Percentiles rank a stretch among this genome's conserved stretches.
Conservation (phyloP, 92 coral and sea anemone genomes). For the Porites divaricata region DNA sequence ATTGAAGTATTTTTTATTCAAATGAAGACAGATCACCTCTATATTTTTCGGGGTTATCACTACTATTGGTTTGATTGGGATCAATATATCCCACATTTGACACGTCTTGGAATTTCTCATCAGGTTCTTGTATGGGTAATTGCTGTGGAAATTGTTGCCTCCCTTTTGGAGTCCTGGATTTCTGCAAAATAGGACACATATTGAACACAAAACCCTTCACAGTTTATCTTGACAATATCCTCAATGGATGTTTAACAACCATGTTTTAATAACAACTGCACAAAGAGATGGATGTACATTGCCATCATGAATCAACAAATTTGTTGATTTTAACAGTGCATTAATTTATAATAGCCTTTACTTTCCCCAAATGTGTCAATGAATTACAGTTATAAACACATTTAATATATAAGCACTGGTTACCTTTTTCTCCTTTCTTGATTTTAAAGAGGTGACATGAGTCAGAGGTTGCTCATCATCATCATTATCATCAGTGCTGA, state of each 20-base stretch:
- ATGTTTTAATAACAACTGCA: no score
- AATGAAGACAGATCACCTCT: not conserved
- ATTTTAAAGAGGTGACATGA: not conserved
- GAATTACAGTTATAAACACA: no score
- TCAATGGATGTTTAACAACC: no score
- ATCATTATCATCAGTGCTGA: constrained; percentile 45
- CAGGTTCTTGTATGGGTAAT: not conserved
- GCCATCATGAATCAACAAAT: no score
- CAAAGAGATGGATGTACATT: no score
- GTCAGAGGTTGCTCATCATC: constrained; percentile 12
- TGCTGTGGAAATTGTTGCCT: not conserved
- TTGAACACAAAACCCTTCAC: not conserved
- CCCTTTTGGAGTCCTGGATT: not conserved
- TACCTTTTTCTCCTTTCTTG: not conserved
- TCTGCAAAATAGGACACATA: not conserved
- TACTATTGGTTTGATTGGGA: constrained; percentile 14
- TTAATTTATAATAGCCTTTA: no score
- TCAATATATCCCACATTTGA: not conserved
- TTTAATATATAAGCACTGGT: not conserved
- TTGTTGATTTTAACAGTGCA: no score
- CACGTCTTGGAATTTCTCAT: not conserved
- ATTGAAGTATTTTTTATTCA: no score
- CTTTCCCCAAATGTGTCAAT: no score
- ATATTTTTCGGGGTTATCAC: not conserved
- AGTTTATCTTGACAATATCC: no score